phyloP scores from a whole-genome alignment of 2,113 vertebrate species.

The Dipodomys ordii region DNA sequence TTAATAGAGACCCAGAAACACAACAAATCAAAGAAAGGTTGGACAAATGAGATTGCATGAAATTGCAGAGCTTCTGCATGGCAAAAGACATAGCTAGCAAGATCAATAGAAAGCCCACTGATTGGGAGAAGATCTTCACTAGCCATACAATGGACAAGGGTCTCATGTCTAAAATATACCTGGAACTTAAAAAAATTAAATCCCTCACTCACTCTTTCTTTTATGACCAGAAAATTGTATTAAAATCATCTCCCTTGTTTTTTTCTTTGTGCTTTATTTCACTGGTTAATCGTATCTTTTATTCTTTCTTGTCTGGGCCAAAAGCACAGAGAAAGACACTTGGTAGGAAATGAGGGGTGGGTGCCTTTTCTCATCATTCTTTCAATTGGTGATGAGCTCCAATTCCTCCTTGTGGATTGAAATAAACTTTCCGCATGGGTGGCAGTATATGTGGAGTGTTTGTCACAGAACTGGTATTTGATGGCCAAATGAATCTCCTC shows the following conservation, averaged over 20 bases:
- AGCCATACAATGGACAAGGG: too few species aligned
- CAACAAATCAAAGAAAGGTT: too few species aligned
- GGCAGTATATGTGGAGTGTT: neutral
- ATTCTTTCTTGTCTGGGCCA: neutral
- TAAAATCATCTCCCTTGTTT: slow-evolving; percentile 5
- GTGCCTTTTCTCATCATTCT: neutral
- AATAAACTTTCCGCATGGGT: neutral
- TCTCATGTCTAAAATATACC: too few species aligned
- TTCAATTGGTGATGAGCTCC: neutral
- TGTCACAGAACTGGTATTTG: neutral
- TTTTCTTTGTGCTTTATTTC: neutral
- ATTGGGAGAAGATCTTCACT: too few species aligned
- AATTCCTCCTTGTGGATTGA: neutral
- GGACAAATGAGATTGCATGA: too few species aligned
- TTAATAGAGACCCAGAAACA: too few species aligned
- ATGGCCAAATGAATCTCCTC: neutral
- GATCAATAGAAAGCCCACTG: too few species aligned
- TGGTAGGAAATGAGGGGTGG: neutral
- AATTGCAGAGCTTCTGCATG: too few species aligned
- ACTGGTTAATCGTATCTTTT: neutral
- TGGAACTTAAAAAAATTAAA: too few species aligned
- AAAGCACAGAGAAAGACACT: neutral
- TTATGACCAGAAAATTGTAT: neutral
- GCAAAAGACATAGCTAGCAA: too few species aligned
- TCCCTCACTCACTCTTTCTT: neutral